These are phyloP conservation scores for Leptinotarsa haldemani DNA, from an alignment of 2,888 invertebrate species.

Conservation along the genomic window DNA sequence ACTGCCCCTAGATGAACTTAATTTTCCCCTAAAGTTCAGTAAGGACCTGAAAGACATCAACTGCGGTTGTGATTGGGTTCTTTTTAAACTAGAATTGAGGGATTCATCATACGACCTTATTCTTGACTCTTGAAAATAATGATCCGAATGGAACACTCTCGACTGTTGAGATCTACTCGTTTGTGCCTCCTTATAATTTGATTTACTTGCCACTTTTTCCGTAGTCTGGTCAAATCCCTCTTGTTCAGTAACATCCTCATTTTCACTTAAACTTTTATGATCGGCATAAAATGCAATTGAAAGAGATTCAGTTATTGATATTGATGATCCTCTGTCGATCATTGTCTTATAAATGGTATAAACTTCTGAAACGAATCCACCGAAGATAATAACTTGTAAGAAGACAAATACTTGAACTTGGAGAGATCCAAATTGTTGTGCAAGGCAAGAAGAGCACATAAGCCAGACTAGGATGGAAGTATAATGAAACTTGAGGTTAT, in stretches of 20 bases:
- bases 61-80: constrained; percentile 56
- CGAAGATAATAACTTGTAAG: constrained; percentile 74
- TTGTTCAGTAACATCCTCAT: neutral
- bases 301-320: constrained; percentile 53
- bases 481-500: constrained; percentile 74
- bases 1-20: constrained; percentile 47
- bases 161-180: neutral
- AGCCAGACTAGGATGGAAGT: constrained; percentile 82
- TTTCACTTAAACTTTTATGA: constrained; percentile 27
- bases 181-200: neutral
- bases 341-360: constrained; percentile 69
- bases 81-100: too few species aligned
- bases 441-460: constrained; percentile 78
- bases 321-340: constrained; percentile 57
- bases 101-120: too few species aligned
- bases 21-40: constrained; percentile 44
- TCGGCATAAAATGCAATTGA: constrained; percentile 54
- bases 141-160: too few species aligned
- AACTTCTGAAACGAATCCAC: constrained; percentile 77
- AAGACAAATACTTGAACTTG: constrained; percentile 81
- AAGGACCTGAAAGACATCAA: constrained; percentile 16
- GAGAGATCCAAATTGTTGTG: constrained; percentile 80
- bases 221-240: neutral
- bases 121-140: too few species aligned
- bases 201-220: constrained; percentile 45